Evolutionary conservation across 2,113 vertebrate species (phyloP), one percentile per base, ranked within the genome.

Genomic region (Neolamprologus tretocephalus): DNA sequence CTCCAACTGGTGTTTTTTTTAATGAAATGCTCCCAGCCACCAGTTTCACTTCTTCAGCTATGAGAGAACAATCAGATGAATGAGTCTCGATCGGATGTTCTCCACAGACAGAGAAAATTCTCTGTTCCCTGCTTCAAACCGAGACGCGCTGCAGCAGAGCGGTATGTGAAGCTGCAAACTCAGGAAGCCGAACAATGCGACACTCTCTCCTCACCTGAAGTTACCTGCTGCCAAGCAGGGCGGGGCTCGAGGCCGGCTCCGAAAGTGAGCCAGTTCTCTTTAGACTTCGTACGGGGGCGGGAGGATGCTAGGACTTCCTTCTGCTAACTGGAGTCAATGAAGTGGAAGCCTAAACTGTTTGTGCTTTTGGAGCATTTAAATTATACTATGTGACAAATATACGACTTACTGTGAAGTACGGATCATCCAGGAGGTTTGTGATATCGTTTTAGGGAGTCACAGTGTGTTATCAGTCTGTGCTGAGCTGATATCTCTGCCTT

Each of bases 101-200:
- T 45, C 14, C 9, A 28, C n/a, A 71, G n/a, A 23, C n/a, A 2
- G 66, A 33, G 26, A 71, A 40, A 14, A 40, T 13, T 23, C 63
- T 14, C n/a, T 42, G 35, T 42, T 40, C 35, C 8, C 12, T 16
- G 66, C 66, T 26, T 40, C 21, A 26, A 45, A 23, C 2, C 1
- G 14, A 45, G 21, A 26, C 8, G 13, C 13, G 1, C 68, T 26
- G 37, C 4, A 73, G 68, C 68, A 73, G 8, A 42, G 37, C 9
- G 8, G 21, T 10, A 40, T 23, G n/a, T 42, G 63, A 71, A 71
- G 35, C 63, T 68, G 19, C 35, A 37, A 68, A 37, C 63, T 23
- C 66, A 16, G n/a, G 37, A 42, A 45, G 37, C 68, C 0, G 6
- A 71, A 42, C 35, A 3, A 42, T 9, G 63, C 37, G 0, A 23